Conservation (phyloP, 2,113 vertebrate species). For the Calonectris borealis region DNA sequence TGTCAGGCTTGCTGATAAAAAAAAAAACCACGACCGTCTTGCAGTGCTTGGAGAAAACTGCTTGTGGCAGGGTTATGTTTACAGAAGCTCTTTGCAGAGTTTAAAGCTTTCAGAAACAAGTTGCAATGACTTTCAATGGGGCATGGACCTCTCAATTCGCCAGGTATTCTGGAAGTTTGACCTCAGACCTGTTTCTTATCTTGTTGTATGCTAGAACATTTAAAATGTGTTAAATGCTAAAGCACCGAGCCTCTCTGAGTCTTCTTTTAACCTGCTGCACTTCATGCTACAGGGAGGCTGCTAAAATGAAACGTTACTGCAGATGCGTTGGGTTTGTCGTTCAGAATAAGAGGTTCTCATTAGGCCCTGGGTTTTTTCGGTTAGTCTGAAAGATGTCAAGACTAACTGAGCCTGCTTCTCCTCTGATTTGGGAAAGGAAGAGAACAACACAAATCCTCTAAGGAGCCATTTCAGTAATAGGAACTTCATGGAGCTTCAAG, state of each 20-base stretch:
- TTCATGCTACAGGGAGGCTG: background rate
- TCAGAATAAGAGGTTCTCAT: background rate
- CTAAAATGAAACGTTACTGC: background rate
- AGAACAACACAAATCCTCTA: background rate
- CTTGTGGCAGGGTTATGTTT: background rate
- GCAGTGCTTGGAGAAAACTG: background rate
- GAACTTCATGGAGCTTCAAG: background rate
- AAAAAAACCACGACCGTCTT: background rate
- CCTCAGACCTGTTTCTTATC: background rate
- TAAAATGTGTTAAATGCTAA: background rate
- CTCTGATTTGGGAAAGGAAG: background rate
- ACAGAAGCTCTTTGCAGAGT: background rate
- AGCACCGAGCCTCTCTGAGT: background rate
- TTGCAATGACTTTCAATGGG: background rate
- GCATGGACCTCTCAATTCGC: background rate
- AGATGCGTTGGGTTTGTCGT: accelerated
- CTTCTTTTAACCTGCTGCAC: background rate
- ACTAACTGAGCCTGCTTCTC: background rate
- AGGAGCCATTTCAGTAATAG: background rate
- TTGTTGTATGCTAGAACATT: background rate
- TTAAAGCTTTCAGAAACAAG: background rate
- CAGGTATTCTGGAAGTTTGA: background rate
- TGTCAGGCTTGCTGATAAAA: background rate
- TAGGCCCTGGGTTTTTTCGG: background rate
- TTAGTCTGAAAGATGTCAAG: background rate